These are phyloP conservation scores for Zhengitettix transpicula DNA, from an alignment of 2,888 invertebrate genomes.

Conservation along the genomic window DNA sequence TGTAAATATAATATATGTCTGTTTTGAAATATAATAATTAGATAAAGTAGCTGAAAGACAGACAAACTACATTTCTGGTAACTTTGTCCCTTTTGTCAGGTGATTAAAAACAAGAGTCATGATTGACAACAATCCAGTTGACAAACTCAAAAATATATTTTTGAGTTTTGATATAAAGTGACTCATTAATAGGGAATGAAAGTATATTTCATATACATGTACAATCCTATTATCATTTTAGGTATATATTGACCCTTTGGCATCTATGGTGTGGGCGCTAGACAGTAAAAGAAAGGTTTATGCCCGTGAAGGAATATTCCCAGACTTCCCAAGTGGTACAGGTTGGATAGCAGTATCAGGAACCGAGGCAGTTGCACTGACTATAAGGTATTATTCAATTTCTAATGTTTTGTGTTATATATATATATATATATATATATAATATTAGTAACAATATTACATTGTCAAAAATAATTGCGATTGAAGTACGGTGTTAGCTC, in stretches of 20 bases:
- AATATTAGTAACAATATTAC: background rate
- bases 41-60: too few species aligned
- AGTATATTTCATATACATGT: too few species aligned
- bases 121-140: too few species aligned
- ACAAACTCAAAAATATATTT: too few species aligned
- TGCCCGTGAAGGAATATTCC: slow-evolving; percentile 29
- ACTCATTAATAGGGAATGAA: too few species aligned
- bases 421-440: background rate
- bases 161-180: too few species aligned
- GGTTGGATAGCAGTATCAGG: slow-evolving; percentile 32
- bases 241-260: slow-evolving; percentile 25
- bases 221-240: slow-evolving; percentile 13
- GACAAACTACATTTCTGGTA: too few species aligned
- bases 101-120: too few species aligned
- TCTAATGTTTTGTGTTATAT: background rate
- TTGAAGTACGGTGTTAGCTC: too few species aligned
- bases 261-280: slow-evolving; percentile 31
- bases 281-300: slow-evolving; percentile 29
- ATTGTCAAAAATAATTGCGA: background rate
- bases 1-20: too few species aligned
- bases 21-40: too few species aligned
- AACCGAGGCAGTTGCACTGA: slow-evolving; percentile 25
- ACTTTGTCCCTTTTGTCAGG: too few species aligned
- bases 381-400: slow-evolving; percentile 21
- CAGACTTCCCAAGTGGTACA: slow-evolving; percentile 30